A percentile compares a stretch with the other conserved stretches of the same genome.
Evolutionary conservation across 2,888 invertebrate species (phyloP).

Genomic region (Cephonodes hylas): DNA sequence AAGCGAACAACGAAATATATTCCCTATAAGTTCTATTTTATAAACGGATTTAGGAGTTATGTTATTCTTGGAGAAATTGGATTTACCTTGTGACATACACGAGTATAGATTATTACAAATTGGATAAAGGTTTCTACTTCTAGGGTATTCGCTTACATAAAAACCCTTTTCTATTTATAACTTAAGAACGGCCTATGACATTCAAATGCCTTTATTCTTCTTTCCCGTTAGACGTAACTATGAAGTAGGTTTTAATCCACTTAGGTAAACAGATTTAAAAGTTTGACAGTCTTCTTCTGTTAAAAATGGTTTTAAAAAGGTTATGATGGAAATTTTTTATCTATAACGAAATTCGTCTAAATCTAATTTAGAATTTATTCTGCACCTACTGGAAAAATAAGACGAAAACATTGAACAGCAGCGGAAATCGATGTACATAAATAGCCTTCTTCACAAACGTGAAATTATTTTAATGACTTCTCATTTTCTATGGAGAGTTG

Average conservation of each 20-base stretch:
- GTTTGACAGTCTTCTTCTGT: too few relatives aligned
- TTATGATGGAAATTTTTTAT: too few relatives aligned
- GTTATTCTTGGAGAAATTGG: background rate
- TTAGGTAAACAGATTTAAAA: too few relatives aligned
- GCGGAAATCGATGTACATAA: too few relatives aligned
- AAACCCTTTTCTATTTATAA: background rate
- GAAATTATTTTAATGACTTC: background rate
- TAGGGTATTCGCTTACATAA: background rate
- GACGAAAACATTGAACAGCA: too few relatives aligned
- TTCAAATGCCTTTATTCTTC: background rate
- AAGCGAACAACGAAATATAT: background rate
- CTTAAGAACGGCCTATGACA: background rate
- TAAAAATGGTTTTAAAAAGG: too few relatives aligned
- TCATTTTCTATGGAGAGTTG: background rate
- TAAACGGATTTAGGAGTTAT: background rate
- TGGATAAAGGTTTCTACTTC: background rate
- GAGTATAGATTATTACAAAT: background rate
- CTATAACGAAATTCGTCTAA: too few relatives aligned
- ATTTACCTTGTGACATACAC: background rate
- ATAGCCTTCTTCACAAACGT: too few relatives aligned
- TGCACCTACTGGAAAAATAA: too few relatives aligned
- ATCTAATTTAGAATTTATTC: too few relatives aligned
- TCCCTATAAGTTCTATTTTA: background rate
- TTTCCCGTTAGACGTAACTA: background rate
- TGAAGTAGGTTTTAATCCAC: too few relatives aligned